These are phyloP conservation scores for Emmelina monodactyla DNA, from an alignment of 2,888 invertebrate species.

Conservation along the genomic window DNA sequence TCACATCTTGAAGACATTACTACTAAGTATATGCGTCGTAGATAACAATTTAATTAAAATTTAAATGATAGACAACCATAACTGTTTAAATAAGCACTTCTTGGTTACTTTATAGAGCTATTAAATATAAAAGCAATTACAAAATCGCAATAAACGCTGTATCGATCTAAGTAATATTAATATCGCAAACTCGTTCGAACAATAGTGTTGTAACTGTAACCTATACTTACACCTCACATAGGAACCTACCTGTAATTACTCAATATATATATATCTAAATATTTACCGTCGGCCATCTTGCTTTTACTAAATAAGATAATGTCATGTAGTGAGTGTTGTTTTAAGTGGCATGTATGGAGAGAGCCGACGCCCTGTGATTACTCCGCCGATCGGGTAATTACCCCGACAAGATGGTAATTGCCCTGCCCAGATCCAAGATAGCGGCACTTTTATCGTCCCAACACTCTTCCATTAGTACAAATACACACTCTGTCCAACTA, in stretches of 20 bases:
- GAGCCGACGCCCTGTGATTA: constrained; percentile 29
- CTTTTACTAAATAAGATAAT: constrained; percentile 34
- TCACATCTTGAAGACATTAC: too few relatives aligned
- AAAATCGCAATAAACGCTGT: too few relatives aligned
- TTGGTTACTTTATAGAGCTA: too few relatives aligned
- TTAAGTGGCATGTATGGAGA: constrained; percentile 49
- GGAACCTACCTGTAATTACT: not conserved
- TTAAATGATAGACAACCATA: too few relatives aligned
- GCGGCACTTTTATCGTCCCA: constrained; percentile 59
- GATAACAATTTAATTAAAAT: too few relatives aligned
- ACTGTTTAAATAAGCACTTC: too few relatives aligned
- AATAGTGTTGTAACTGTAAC: constrained; percentile 8
- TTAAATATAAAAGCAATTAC: too few relatives aligned
- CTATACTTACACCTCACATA: not conserved
- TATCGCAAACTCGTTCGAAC: constrained; percentile 2
- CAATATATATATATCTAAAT: constrained; percentile 12
- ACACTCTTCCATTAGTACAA: constrained; percentile 63
- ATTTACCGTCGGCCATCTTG: constrained; percentile 20
- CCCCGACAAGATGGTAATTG: too few relatives aligned
- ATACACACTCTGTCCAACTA: constrained; percentile 54
- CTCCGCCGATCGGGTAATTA: too few relatives aligned
- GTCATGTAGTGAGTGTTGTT: constrained; percentile 42
- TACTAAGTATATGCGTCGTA: too few relatives aligned
- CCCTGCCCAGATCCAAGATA: constrained; percentile 44
- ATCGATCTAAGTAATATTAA: constrained; percentile 2